Evolutionary conservation across 37 sponge, comb jelly and placozoan species (phyloP).

Genomic region (Spongilla lacustris): DNA sequence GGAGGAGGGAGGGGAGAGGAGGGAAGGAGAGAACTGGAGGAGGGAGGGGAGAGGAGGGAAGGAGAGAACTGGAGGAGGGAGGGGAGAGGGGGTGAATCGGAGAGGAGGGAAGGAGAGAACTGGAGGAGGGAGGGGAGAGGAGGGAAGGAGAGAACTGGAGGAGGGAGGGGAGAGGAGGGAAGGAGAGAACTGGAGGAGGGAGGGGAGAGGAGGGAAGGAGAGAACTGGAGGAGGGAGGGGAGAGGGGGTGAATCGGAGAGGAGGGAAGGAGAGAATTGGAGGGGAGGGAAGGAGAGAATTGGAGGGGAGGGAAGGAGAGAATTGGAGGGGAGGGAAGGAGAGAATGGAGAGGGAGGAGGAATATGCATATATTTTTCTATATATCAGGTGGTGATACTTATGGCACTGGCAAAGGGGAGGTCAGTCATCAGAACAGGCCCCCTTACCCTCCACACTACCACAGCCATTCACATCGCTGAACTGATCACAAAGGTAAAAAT

Average conservation of each 20-base stretch:
- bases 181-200: background rate
- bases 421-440: constrained; percentile 82
- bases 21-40: too few relatives aligned
- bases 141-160: too few relatives aligned
- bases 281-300: too few relatives aligned
- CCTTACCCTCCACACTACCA: constrained; percentile 93
- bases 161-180: too few relatives aligned
- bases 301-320: too few relatives aligned
- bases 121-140: too few relatives aligned
- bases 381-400: constrained; percentile 83
- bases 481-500: constrained; percentile 64
- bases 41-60: too few relatives aligned
- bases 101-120: background rate
- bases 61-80: background rate
- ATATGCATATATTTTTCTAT: background rate
- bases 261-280: too few relatives aligned
- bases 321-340: background rate
- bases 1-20: too few relatives aligned
- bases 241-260: too few relatives aligned
- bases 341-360: background rate
- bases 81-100: constrained; percentile 2
- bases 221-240: too few relatives aligned
- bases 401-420: constrained; percentile 88
- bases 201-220: background rate
- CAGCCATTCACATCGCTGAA: constrained; percentile 87